Conservation (phyloP, 2,797 vertebrate genomes). For the Phalanger gymnotis region DNA sequence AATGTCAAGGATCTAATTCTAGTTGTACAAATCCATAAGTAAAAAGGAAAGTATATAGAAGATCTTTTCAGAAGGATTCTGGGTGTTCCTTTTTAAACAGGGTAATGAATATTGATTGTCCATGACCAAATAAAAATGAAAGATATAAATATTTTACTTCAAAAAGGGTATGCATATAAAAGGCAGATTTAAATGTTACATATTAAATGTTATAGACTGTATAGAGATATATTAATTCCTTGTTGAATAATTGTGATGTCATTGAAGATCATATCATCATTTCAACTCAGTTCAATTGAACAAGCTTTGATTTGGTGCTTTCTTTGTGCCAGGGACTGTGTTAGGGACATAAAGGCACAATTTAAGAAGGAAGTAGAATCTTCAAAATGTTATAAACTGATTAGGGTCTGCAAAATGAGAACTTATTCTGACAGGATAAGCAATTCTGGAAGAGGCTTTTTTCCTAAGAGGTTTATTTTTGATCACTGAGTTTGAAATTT, state of each 20-base stretch:
- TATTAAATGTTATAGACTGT: not conserved
- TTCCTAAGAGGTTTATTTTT: not conserved
- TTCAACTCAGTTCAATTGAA: not conserved
- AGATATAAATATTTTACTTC: not conserved
- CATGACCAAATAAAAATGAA: slow-evolving; percentile 21
- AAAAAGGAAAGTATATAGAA: not conserved
- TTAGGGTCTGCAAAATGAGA: not conserved
- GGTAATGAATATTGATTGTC: slow-evolving; percentile 9
- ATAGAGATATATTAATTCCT: not conserved
- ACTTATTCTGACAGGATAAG: not conserved
- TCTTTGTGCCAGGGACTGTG: not conserved
- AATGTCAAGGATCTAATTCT: slow-evolving; percentile 69
- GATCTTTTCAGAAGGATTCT: not conserved
- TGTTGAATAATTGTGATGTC: slow-evolving; percentile 5
- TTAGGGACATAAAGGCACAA: not conserved
- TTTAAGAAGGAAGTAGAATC: not conserved
- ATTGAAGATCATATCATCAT: not conserved
- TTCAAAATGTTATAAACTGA: not conserved
- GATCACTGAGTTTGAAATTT: not conserved
- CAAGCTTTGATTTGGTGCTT: not conserved
- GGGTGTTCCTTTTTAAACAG: not conserved
- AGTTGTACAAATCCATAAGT: slow-evolving; percentile 55
- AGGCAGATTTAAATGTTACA: not conserved
- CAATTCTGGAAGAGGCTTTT: not conserved
- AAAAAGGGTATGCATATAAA: not conserved